These are phyloP conservation scores for Nomada hirtipes DNA, from an alignment of 2,888 invertebrate genomes.

Conservation along the genomic window DNA sequence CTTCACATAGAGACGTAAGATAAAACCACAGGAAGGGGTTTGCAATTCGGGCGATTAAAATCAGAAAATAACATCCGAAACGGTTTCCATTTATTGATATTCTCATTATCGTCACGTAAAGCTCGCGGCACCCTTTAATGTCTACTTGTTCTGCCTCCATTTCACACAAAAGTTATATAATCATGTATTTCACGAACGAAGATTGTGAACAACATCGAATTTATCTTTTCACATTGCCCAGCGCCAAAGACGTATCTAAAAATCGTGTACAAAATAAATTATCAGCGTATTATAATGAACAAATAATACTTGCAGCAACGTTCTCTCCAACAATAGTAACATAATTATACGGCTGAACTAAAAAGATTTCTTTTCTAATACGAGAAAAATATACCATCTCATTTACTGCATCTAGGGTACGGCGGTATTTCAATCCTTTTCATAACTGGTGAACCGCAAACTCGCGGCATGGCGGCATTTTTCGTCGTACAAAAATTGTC, in stretches of 20 bases:
- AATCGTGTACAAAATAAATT: conserved; percentile 1
- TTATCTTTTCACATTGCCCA: background rate
- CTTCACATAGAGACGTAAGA: background rate
- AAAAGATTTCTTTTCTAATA: background rate
- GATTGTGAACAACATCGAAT: background rate
- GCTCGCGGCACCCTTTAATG: background rate
- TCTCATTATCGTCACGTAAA: background rate
- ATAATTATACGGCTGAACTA: background rate
- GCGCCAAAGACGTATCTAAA: background rate
- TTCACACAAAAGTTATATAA: background rate
- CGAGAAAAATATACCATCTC: background rate
- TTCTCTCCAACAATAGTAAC: background rate
- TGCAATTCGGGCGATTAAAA: background rate
- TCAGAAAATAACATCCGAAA: background rate
- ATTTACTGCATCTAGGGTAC: conserved; percentile 52
- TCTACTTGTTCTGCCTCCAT: conserved; percentile 4
- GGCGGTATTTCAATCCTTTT: conserved; percentile 63
- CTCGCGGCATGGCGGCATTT: background rate
- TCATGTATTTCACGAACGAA: conserved; percentile 15
- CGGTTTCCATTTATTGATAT: background rate
- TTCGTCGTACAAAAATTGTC: conserved; percentile 57
- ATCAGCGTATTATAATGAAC: background rate
- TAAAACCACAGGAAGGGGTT: background rate
- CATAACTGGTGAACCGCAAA: conserved; percentile 51
- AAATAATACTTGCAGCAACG: background rate